A percentile compares a stretch with the other conserved stretches of the same genome.
Conservation (phyloP, 2,888 invertebrate genomes). For the Conistra vaccinii region DNA sequence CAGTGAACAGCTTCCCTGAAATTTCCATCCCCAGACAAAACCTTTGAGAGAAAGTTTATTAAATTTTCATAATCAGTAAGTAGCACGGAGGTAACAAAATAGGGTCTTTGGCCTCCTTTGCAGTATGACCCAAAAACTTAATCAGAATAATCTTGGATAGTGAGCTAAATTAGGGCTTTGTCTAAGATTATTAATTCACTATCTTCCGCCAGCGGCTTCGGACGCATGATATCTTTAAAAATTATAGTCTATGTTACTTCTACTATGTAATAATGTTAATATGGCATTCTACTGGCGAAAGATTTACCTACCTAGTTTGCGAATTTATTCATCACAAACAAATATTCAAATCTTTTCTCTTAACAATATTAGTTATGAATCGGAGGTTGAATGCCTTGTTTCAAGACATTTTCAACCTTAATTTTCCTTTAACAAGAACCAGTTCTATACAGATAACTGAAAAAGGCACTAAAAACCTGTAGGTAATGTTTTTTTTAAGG, state of each 20-base stretch:
- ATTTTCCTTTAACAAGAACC: background rate
- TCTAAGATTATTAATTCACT: background rate
- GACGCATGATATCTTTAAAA: too few relatives aligned
- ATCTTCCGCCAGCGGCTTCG: too few relatives aligned
- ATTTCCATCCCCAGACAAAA: background rate
- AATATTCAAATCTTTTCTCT: too few relatives aligned
- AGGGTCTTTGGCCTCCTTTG: conserved; percentile 4
- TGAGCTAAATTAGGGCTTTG: background rate
- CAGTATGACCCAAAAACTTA: conserved; percentile 16
- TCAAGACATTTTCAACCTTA: background rate
- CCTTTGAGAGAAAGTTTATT: conserved; percentile 14
- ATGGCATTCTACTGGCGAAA: too few relatives aligned
- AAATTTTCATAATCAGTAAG: conserved; percentile 33
- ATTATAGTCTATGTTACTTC: too few relatives aligned
- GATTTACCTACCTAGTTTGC: too few relatives aligned
- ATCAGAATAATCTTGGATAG: background rate
- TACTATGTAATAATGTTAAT: too few relatives aligned
- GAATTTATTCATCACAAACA: too few relatives aligned
- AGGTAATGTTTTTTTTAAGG: background rate
- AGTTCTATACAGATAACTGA: background rate
- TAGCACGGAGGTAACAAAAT: conserved; percentile 5
- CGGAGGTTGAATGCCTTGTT: background rate
- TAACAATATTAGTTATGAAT: background rate
- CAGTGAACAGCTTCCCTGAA: background rate
- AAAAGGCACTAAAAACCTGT: background rate